A percentile compares a stretch with the other conserved stretches of the same genome.
These are phyloP conservation scores for Coleophora deauratella DNA, from an alignment of 2,888 invertebrate genomes.

Conservation along the genomic window DNA sequence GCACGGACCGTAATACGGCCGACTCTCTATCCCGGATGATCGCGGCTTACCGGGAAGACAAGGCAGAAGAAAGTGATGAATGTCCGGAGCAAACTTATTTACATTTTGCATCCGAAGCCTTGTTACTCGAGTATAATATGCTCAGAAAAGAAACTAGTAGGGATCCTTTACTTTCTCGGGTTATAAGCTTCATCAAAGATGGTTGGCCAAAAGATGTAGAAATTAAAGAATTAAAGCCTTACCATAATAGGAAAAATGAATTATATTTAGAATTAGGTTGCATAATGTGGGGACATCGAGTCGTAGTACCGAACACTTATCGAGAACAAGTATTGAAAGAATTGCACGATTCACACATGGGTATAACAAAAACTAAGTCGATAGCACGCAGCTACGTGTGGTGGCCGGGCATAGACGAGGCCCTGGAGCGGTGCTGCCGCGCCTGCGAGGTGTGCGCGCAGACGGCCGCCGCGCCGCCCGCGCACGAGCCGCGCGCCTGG, in stretches of 20 bases:
- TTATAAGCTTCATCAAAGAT: not conserved
- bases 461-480: not conserved
- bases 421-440: not conserved
- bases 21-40: slow-evolving; percentile 4
- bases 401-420: not conserved
- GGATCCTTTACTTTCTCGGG: not conserved
- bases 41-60: not conserved
- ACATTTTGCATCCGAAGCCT: not conserved
- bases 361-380: too few species aligned
- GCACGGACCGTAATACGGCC: slow-evolving; percentile 5
- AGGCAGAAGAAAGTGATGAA: not conserved
- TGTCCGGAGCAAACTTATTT: not conserved
- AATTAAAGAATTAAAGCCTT: not conserved
- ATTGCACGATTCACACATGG: too few species aligned
- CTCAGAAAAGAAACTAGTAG: not conserved
- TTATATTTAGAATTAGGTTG: not conserved
- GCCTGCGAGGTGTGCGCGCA: not conserved
- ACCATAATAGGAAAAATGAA: not conserved
- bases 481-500: not conserved
- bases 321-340: too few species aligned
- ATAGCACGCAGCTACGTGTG: too few species aligned
- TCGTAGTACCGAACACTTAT: too few species aligned
- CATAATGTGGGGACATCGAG: too few species aligned
- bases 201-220: not conserved
- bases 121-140: not conserved